Conservation (phyloP, 2,113 vertebrate genomes). For the Pelusios castaneus region DNA sequence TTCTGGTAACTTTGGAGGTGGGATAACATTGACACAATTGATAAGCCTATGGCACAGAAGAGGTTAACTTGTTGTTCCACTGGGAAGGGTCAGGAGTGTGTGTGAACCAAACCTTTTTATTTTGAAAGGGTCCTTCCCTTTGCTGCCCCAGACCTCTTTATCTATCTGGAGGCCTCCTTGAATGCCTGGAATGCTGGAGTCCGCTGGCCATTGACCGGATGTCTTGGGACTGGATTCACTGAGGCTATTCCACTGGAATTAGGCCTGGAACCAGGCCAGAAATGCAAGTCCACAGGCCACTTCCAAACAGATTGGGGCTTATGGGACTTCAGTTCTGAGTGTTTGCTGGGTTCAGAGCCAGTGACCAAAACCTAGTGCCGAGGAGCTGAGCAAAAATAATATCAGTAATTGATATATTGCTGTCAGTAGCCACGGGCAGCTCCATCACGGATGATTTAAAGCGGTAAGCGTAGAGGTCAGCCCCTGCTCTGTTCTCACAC, state of each 20-base stretch:
- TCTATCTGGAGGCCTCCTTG: constrained; percentile 45
- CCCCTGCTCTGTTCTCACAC: background rate
- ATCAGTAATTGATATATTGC: background rate
- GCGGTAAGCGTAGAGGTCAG: accelerated
- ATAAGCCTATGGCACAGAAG: accelerated
- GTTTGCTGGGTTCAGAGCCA: background rate
- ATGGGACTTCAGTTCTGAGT: background rate
- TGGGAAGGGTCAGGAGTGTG: background rate
- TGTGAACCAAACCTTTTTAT: background rate
- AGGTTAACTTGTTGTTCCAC: constrained; percentile 26
- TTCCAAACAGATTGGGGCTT: background rate
- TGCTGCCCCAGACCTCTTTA: constrained; percentile 23
- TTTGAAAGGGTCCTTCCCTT: constrained; percentile 40
- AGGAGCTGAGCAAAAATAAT: background rate
- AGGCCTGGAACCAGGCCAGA: constrained; percentile 72
- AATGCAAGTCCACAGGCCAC: constrained; percentile 21
- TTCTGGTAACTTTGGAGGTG: background rate
- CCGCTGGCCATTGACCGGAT: constrained; percentile 53
- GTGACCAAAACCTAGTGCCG: no score
- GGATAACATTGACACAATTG: background rate
- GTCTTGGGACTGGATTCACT: constrained; percentile 16
- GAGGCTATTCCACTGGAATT: constrained; percentile 70
- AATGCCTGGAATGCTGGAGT: background rate
- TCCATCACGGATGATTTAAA: accelerated
- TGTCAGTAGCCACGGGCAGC: background rate